These are phyloP conservation scores for Alviniconcha marisindica DNA, from an alignment of 1,140 invertebrate genomes.

Conservation along the genomic window DNA sequence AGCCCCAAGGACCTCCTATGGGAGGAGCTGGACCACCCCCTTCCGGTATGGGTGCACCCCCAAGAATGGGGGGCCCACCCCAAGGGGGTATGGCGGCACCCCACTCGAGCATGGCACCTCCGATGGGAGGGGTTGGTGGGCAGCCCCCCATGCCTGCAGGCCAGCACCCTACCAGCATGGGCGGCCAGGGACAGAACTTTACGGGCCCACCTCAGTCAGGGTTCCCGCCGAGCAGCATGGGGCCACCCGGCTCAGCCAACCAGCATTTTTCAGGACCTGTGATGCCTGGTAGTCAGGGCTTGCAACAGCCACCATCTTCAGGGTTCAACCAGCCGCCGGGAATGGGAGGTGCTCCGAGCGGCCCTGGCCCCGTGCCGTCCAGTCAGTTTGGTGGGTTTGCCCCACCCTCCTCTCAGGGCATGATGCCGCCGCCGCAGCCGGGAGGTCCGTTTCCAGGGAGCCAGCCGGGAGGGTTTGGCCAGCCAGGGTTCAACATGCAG, in stretches of 20 bases:
- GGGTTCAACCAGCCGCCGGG: conserved; percentile 33
- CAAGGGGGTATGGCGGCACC: conserved; percentile 19
- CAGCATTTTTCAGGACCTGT: conserved; percentile 4
- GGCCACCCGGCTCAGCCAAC: neutral
- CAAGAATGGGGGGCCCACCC: conserved; percentile 39
- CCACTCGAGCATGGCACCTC: conserved; percentile 30
- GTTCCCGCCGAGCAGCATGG: conserved; percentile 39
- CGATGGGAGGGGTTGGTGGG: conserved; percentile 21
- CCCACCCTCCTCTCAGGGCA: conserved; percentile 50
- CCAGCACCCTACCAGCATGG: conserved; percentile 29
- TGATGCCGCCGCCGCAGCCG: conserved; percentile 56
- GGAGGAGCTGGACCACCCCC: conserved; percentile 32
- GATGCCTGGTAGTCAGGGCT: neutral
- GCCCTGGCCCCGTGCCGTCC: conserved; percentile 51
- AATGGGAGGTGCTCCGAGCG: conserved; percentile 73
- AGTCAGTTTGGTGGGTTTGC: conserved; percentile 44
- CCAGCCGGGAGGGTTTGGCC: conserved; percentile 42
- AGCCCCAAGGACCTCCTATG: conserved; percentile 30
- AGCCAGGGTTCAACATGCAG: conserved; percentile 44
- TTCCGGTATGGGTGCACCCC: conserved; percentile 30
- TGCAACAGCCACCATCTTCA: conserved; percentile 20
- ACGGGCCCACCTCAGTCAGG: conserved; percentile 58
- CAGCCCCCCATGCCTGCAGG: neutral
- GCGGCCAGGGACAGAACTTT: conserved; percentile 28
- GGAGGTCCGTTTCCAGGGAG: conserved; percentile 60